These are phyloP conservation scores for Grapholita molesta DNA, from an alignment of 1,140 invertebrate genomes.

Conservation along the genomic window DNA sequence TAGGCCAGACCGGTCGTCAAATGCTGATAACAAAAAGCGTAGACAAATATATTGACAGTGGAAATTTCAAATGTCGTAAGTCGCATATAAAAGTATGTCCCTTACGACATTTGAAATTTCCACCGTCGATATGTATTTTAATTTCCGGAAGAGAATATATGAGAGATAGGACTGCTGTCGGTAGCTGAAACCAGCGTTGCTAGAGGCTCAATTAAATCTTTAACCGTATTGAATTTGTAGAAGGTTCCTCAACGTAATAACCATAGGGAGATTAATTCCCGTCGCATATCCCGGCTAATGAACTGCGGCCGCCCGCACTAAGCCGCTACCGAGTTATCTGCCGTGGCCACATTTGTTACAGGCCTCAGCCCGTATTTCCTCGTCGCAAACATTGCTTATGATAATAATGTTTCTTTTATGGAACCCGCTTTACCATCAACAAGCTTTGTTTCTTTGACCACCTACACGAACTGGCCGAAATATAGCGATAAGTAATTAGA, in stretches of 20 bases:
- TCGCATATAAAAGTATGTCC: no score
- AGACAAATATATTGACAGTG: no score
- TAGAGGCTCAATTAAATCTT: neutral
- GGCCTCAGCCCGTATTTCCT: constrained; percentile 5
- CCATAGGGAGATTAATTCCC: neutral
- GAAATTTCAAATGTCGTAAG: no score
- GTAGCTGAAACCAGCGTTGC: neutral
- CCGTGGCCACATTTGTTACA: constrained; percentile 10
- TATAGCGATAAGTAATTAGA: no score
- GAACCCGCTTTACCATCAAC: neutral
- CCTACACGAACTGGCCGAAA: no score
- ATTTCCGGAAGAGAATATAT: neutral
- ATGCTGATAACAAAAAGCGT: no score
- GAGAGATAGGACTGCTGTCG: neutral
- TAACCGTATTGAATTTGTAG: neutral
- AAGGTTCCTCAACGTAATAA: neutral
- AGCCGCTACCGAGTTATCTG: constrained; percentile 6
- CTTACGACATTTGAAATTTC: no score
- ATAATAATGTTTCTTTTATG: neutral
- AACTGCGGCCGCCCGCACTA: neutral
- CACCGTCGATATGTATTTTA: no score
- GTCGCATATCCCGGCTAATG: constrained; percentile 4
- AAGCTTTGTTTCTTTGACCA: no score
- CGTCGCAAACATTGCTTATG: constrained; percentile 3
- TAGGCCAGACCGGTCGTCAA: no score